These are phyloP conservation scores for Drosophila heteroneura DNA, from an alignment of 2,888 invertebrate genomes.

Conservation along the genomic window DNA sequence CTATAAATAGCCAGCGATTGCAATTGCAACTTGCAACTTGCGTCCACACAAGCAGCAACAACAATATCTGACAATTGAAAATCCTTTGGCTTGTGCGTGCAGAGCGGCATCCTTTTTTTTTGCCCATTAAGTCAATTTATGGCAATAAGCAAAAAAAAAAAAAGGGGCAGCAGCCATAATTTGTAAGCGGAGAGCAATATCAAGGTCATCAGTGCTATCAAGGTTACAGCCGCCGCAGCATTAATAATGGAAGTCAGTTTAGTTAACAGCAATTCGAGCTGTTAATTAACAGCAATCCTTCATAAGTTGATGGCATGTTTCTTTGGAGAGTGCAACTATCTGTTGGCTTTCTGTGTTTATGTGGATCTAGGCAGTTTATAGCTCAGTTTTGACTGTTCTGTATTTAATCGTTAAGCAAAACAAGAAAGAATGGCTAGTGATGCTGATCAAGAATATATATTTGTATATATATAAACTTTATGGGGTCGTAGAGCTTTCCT, in stretches of 20 bases:
- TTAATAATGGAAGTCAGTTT: conserved; percentile 1
- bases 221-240: conserved; percentile 1
- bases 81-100: conserved; percentile 39
- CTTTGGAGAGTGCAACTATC: neutral
- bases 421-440: neutral
- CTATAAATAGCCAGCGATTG: conserved; percentile 44
- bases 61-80: conserved; percentile 61
- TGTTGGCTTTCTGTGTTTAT: neutral
- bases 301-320: neutral
- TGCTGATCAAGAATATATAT: neutral
- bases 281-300: neutral
- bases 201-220: conserved; percentile 34
- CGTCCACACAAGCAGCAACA: conserved; percentile 11
- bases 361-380: neutral
- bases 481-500: neutral
- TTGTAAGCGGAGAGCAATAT: conserved; percentile 26
- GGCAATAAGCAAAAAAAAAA: conserved; percentile 53
- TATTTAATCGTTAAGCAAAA: neutral
- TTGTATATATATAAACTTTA: neutral
- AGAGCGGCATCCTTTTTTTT: conserved; percentile 51
- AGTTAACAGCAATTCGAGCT: conserved; percentile 16
- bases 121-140: conserved; percentile 64
- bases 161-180: conserved; percentile 26
- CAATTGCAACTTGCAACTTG: conserved; percentile 24
- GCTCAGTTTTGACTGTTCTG: too few relatives aligned